Percentiles rank a stretch among this genome's conserved stretches.
These are phyloP conservation scores for Entelurus aequoreus DNA, from an alignment of 2,113 vertebrate species.

Conservation along the genomic window DNA sequence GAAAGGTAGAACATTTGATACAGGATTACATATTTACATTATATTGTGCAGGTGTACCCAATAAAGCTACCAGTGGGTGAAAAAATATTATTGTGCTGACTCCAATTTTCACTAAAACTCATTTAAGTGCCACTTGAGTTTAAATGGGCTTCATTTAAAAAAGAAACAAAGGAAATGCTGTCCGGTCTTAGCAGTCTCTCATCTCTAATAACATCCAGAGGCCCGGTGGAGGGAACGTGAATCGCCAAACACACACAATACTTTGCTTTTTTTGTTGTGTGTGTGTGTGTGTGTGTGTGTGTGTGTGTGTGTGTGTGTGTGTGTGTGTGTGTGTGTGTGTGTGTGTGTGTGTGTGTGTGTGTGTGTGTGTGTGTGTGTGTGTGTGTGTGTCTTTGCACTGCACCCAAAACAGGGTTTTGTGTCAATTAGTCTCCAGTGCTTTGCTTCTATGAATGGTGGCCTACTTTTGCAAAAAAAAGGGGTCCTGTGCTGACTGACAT, in stretches of 20 bases:
- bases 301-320: constrained; percentile 33
- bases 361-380: too few relatives aligned
- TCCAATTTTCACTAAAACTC: constrained; percentile 10
- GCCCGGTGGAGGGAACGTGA: constrained; percentile 45
- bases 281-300: constrained; percentile 41
- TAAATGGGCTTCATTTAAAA: constrained; percentile 24
- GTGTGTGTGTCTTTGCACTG: constrained; percentile 37
- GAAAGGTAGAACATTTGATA: too few relatives aligned
- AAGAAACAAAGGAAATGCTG: constrained; percentile 41
- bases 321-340: constrained; percentile 34
- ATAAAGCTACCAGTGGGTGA: too few relatives aligned
- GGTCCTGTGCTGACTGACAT: neutral
- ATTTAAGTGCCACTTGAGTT: constrained; percentile 1
- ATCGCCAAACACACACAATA: constrained; percentile 46
- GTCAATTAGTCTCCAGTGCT: constrained; percentile 50
- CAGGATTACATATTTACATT: too few relatives aligned
- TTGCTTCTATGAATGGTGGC: constrained; percentile 42
- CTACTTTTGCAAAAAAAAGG: constrained; percentile 25
- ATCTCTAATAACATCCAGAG: constrained; percentile 52
- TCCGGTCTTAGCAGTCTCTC: constrained; percentile 38
- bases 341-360: constrained; percentile 48
- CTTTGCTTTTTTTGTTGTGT: constrained; percentile 32
- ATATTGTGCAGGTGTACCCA: too few relatives aligned
- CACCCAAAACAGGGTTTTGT: constrained; percentile 46
- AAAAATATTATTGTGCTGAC: neutral